Base-by-base conservation (phyloP, 1,140 invertebrate genomes). In the Solenopsis invicta region DNA sequence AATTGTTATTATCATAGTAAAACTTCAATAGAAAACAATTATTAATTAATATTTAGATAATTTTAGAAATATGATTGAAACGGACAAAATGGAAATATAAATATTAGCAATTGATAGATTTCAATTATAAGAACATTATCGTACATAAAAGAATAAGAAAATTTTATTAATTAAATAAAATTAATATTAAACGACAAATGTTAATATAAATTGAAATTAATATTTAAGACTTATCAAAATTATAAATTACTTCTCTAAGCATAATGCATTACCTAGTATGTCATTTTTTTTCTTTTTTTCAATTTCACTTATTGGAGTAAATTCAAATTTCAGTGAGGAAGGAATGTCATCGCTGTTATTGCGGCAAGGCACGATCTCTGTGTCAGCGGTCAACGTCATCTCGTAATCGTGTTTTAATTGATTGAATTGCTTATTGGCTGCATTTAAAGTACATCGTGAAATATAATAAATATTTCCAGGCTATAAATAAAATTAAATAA, bases 341-440 rank as follows among this genome's bases (percentile, higher is more conserved):
- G 99, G 99, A 91, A 99, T 96, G 16, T 96, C 94, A 2, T 94
- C 92, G 24, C 93, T 92, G 62, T 97, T 96, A 82, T 97, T 96
- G 72, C 96, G 95, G 90, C 97, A 98, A 71, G 96, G 96, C 54
- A 97, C 95, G 9, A 99, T 96, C 88, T 97, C 96, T 0, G 98
- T 98, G 50, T 99, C 98, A 24, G 95, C 94, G n/a, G 96, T 97
- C 90, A 99, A 97, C 0, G 98, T 98, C 97, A 99, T 98, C 93
- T 99, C 99, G 93, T 99, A 99, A 93, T 99, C 98, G 94, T 99
- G 99, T 67, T 98, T 98, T 12, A 99, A 94, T 62, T 95, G 96
- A 18, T 96, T 97, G 93, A 97, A 99, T 92, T 98, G 97, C 94
- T 99, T 99, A 94, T 99, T 99, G 0, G 99, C 99, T 21, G 97